These are phyloP conservation scores for Hippocampus barbouri DNA, from an alignment of 2,113 vertebrate genomes.

Conservation along the genomic window DNA sequence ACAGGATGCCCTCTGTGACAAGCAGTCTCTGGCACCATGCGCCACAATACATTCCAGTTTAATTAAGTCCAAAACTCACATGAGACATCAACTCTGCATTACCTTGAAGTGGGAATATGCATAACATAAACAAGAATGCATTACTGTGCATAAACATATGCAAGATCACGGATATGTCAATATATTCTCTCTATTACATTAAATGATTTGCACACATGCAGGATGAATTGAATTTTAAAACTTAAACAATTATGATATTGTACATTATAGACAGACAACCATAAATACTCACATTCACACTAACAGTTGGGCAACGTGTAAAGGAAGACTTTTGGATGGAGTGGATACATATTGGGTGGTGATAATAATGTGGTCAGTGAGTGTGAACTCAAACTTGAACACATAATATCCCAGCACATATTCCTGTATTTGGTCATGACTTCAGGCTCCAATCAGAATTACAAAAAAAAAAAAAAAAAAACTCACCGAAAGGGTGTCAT, in stretches of 20 bases:
- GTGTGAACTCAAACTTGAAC: neutral
- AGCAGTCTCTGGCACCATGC: neutral
- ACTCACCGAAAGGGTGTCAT: slow-evolving; percentile 35
- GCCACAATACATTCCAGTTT: slow-evolving; percentile 21
- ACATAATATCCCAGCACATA: neutral
- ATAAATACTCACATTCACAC: too few relatives aligned
- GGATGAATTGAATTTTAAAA: neutral
- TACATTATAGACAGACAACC: neutral
- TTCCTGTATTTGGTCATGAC: neutral
- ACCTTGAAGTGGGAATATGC: slow-evolving; percentile 12
- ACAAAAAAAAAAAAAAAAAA: slow-evolving; percentile 44
- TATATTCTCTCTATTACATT: neutral
- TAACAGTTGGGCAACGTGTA: too few relatives aligned
- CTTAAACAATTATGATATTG: neutral
- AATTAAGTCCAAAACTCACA: slow-evolving; percentile 32
- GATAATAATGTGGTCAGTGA: neutral
- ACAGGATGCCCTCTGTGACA: slow-evolving; percentile 5
- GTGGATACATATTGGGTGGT: neutral
- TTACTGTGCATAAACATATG: slow-evolving; percentile 22
- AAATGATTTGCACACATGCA: neutral
- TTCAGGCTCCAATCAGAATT: slow-evolving; percentile 38
- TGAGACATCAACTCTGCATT: slow-evolving; percentile 33
- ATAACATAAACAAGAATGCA: slow-evolving; percentile 32
- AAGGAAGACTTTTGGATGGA: too few relatives aligned
- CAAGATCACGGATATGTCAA: slow-evolving; percentile 1